Evolutionary conservation across 2,888 invertebrate species (phyloP).

Genomic region (Archips xylosteana): DNA sequence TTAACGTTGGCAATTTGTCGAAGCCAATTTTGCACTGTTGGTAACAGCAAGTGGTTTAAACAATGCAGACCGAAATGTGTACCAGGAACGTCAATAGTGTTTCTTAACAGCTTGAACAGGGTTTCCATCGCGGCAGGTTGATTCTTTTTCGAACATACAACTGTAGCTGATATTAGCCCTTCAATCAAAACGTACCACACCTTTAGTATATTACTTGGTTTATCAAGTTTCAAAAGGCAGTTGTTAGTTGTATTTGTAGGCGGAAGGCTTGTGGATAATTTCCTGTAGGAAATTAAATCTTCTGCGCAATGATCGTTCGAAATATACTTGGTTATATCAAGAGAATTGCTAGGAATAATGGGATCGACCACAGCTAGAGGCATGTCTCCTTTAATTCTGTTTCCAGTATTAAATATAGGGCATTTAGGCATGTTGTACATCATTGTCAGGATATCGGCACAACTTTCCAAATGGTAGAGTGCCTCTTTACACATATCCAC

Average conservation of each 20-base stretch:
- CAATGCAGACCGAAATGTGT: conserved; percentile 96
- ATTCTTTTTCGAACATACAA: conserved; percentile 94
- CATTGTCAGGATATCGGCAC: conserved; percentile 94
- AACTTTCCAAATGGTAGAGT: conserved; percentile 93
- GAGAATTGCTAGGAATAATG: conserved; percentile 90
- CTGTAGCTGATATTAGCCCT: conserved; percentile 92
- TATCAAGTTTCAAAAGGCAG: conserved; percentile 89
- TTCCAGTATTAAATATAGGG: conserved; percentile 96
- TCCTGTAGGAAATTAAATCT: conserved; percentile 88
- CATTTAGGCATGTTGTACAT: conserved; percentile 98
- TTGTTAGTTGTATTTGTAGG: conserved; percentile 80
- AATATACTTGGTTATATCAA: conserved; percentile 89
- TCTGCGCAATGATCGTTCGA: conserved; percentile 88
- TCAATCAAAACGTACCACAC: conserved; percentile 96
- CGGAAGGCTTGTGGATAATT: conserved; percentile 83
- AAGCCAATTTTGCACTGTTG: conserved; percentile 97
- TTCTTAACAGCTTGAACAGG: conserved; percentile 93
- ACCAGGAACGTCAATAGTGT: conserved; percentile 92
- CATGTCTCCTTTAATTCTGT: conserved; percentile 91
- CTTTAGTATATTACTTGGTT: conserved; percentile 93
- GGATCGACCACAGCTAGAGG: conserved; percentile 93
- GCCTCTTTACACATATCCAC: conserved; percentile 91
- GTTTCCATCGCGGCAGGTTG: conserved; percentile 95
- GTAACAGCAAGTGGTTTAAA: conserved; percentile 95
- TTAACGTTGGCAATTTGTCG: conserved; percentile 90